phyloP scores from a whole-genome alignment of 2,888 invertebrate species.

The Clostera curtula region DNA sequence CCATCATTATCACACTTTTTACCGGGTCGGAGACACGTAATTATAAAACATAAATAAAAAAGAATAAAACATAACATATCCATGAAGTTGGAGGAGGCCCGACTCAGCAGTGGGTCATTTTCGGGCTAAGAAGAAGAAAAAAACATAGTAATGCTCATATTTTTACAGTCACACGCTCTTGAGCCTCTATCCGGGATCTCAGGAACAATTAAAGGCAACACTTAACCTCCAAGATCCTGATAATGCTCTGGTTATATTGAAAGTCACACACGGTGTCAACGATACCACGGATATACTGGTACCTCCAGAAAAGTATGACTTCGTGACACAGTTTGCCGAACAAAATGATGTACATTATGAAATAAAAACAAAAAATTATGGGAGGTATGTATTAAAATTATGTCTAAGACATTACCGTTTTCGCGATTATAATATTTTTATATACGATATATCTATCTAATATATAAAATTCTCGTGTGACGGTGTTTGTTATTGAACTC shows the following conservation, averaged over 20 bases:
- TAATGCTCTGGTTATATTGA: constrained; percentile 40
- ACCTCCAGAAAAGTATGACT: constrained; percentile 27
- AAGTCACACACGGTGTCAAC: constrained; percentile 42
- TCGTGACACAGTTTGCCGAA: constrained; percentile 32
- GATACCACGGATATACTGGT: constrained; percentile 56
- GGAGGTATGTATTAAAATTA: constrained; percentile 36
- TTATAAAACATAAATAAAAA: no score
- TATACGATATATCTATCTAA: no score
- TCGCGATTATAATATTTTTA: no score
- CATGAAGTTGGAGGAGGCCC: no score
- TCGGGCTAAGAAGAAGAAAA: no score
- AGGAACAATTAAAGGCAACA: constrained; percentile 30
- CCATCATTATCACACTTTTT: no score
- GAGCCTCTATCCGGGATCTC: constrained; percentile 34
- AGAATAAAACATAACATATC: no score
- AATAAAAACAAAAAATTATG: constrained; percentile 41
- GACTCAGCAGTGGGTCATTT: no score
- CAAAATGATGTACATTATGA: constrained; percentile 27
- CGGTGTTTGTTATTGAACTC: no score
- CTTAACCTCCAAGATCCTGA: constrained; percentile 32
- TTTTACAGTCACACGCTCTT: constrained; percentile 47
- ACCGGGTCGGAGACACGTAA: no score
- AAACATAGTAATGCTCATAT: constrained; percentile 1
- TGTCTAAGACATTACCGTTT: not conserved
- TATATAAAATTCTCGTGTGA: no score